phyloP scores from a whole-genome alignment of 2,113 vertebrate species.

The Calidris pygmaea region DNA sequence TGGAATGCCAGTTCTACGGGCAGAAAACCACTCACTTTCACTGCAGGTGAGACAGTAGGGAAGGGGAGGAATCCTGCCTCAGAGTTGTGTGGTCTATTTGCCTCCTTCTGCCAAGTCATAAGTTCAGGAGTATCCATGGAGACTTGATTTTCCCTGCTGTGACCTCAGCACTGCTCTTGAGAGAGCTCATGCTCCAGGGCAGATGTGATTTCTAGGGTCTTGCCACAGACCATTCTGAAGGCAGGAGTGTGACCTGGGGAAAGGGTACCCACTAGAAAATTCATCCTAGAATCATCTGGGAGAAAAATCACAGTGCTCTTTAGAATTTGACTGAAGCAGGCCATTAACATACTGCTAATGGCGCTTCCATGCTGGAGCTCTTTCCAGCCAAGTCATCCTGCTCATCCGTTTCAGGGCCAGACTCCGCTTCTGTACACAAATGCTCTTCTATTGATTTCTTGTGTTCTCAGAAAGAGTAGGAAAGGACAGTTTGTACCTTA shows the following conservation, averaged over 20 bases:
- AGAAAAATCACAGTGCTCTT: neutral
- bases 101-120: neutral
- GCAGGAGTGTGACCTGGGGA: neutral
- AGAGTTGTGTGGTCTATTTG: neutral
- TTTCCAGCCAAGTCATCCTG: neutral
- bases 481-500: neutral
- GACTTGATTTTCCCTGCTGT: neutral
- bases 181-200: neutral
- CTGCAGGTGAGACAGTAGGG: conserved; percentile 85
- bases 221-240: neutral
- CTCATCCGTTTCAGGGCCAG: neutral
- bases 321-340: neutral
- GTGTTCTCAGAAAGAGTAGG: neutral
- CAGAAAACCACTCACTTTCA: conserved; percentile 99
- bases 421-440: neutral
- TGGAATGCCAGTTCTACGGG: conserved; percentile 95
- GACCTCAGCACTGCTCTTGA: neutral
- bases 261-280: neutral
- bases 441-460: neutral
- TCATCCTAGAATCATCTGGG: neutral
- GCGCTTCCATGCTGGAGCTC: neutral
- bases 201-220: neutral
- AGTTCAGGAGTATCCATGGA: neutral
- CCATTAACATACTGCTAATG: neutral
- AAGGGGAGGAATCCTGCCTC: neutral